Conservation (phyloP, 64 coral and sea anemone genomes). For the Cladopsammia gracilis region DNA sequence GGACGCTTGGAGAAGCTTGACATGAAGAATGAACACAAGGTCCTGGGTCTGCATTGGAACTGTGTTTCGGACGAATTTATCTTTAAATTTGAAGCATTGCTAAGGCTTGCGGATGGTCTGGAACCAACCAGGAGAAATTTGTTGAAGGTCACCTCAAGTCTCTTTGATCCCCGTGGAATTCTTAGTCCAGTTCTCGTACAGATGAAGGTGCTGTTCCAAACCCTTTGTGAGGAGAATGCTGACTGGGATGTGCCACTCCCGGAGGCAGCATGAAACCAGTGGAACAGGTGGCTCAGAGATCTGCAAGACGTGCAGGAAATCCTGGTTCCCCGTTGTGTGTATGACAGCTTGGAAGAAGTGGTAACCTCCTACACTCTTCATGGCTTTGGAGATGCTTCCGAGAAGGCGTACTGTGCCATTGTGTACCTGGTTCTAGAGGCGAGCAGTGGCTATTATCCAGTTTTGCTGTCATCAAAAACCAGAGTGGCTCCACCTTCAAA, state of each 20-base stretch:
- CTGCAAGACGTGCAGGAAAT: too few species aligned
- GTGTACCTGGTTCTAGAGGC: too few species aligned
- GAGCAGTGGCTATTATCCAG: too few species aligned
- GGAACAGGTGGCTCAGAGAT: too few species aligned
- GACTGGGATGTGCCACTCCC: too few species aligned
- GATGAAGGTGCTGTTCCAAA: conserved; percentile 54
- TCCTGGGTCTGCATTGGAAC: conserved; percentile 45
- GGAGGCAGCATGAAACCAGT: too few species aligned
- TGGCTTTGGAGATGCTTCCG: conserved; percentile 52
- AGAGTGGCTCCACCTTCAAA: too few species aligned
- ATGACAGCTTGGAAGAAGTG: not conserved
- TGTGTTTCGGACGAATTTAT: conserved; percentile 33
- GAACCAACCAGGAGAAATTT: conserved; percentile 37
- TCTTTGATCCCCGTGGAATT: conserved; percentile 44
- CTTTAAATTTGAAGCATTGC: conserved; percentile 48
- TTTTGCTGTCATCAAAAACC: too few species aligned
- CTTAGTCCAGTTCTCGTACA: conserved; percentile 44
- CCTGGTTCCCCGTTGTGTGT: conserved; percentile 50
- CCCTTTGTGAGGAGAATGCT: too few species aligned
- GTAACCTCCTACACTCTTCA: conserved; percentile 18
- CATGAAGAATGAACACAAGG: conserved; percentile 33
- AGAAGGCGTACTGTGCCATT: too few species aligned
- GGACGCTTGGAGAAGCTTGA: not conserved
- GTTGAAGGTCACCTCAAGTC: conserved; percentile 55
- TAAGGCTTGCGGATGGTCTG: conserved; percentile 1